phyloP scores from a whole-genome alignment of 2,888 invertebrate genomes.

The Rhorus exstirpatorius region DNA sequence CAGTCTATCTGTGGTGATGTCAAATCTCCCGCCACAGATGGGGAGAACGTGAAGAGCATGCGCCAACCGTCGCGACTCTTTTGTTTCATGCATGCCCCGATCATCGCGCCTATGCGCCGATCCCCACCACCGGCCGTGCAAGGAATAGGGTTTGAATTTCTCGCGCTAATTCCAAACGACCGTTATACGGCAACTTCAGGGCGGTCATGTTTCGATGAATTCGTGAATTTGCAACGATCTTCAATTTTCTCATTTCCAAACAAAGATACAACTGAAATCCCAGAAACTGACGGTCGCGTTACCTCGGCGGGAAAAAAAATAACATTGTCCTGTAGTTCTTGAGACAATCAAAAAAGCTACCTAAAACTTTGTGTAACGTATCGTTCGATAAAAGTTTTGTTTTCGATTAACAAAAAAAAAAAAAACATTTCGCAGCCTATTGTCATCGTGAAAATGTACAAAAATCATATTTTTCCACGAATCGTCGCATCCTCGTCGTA shows the following conservation, averaged over 20 bases:
- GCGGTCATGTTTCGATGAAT: background rate
- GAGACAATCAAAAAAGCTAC: conserved; percentile 2
- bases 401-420: background rate
- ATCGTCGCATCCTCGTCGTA: background rate
- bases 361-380: too few species aligned
- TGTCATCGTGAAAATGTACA: conserved; percentile 1
- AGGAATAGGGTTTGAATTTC: too few species aligned
- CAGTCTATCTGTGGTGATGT: too few species aligned
- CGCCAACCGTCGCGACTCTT: too few species aligned
- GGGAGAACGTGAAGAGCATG: too few species aligned
- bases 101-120: too few species aligned
- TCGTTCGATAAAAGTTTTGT: too few species aligned
- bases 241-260: conserved; percentile 12
- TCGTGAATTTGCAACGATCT: background rate
- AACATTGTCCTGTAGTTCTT: conserved; percentile 21
- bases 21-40: too few species aligned
- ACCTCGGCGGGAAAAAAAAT: conserved; percentile 27
- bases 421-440: background rate
- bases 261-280: too few species aligned
- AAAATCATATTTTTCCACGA: background rate
- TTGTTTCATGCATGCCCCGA: too few species aligned
- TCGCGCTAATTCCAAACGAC: too few species aligned
- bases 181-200: background rate
- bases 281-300: background rate
- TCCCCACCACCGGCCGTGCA: too few species aligned